phyloP scores from a whole-genome alignment of 2,797 vertebrate genomes.

The Spinibarbus caldwelli region DNA sequence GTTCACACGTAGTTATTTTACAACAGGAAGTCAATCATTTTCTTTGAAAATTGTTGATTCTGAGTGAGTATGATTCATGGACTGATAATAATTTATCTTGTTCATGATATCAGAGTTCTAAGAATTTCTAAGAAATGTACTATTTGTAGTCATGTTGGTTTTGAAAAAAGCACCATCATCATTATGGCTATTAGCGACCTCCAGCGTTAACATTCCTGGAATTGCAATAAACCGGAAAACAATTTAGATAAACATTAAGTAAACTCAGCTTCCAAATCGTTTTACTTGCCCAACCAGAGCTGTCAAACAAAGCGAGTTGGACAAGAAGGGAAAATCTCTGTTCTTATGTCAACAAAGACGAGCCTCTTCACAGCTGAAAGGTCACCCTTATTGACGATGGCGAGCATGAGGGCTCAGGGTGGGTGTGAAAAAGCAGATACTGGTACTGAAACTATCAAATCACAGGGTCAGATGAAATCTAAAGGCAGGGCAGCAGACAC shows the following conservation, averaged over 20 bases:
- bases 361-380: not conserved
- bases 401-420: not conserved
- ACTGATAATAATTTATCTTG: too few relatives aligned
- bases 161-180: not conserved
- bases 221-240: not conserved
- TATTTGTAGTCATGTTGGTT: not conserved
- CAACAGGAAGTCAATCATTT: not conserved
- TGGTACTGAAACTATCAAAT: not conserved
- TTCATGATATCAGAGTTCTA: too few relatives aligned
- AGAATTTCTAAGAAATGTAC: too few relatives aligned
- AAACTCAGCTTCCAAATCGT: not conserved
- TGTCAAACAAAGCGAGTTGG: not conserved
- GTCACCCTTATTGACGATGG: constrained; percentile 16
- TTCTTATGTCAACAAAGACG: constrained; percentile 10
- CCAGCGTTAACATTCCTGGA: not conserved
- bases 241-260: not conserved
- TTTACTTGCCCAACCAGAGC: not conserved
- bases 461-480: constrained; percentile 2
- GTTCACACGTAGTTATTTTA: not conserved
- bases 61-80: too few relatives aligned
- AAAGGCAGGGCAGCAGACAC: not conserved
- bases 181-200: not conserved
- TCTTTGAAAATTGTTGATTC: not conserved
- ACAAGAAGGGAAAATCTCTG: not conserved
- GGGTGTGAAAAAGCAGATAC: not conserved